These are phyloP conservation scores for Tokudaia muenninki DNA, from an alignment of 2,797 vertebrate genomes.

Conservation along the genomic window DNA sequence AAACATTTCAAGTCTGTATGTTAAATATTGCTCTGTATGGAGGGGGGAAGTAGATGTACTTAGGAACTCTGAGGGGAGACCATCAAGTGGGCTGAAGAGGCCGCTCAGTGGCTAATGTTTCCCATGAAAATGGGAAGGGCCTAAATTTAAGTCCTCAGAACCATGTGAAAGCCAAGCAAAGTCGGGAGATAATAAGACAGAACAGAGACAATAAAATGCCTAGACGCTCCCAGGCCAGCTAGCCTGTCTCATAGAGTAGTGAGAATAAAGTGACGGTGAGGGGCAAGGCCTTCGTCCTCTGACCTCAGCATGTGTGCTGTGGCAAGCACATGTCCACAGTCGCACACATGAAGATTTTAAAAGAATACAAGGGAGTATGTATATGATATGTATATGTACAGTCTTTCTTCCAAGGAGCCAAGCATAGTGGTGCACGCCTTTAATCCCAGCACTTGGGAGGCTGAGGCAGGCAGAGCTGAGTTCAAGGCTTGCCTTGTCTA, in stretches of 20 bases:
- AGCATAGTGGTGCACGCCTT: not conserved
- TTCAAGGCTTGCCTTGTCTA: not conserved
- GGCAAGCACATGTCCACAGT: not conserved
- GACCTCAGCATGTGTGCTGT: not conserved
- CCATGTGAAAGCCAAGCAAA: not conserved
- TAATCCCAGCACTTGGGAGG: not conserved
- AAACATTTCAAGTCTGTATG: not conserved
- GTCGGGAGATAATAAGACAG: not conserved
- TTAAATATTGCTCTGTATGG: not conserved
- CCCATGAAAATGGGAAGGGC: too few species aligned
- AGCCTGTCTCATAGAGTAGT: not conserved
- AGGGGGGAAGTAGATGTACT: conserved; percentile 4
- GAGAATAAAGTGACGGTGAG: not conserved
- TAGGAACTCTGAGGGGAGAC: not conserved
- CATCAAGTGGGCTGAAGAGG: too few species aligned
- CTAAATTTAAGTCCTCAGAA: not conserved
- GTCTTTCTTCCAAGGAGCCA: not conserved
- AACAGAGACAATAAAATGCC: not conserved
- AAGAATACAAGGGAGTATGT: not conserved
- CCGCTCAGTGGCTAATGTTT: not conserved
- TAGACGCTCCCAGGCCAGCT: not conserved
- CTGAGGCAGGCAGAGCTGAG: not conserved
- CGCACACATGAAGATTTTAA: not conserved
- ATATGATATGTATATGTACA: not conserved
- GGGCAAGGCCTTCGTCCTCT: not conserved